Base-by-base conservation (phyloP, 2,113 vertebrate genomes). In the Pseudolaguvia tuberculata region DNA sequence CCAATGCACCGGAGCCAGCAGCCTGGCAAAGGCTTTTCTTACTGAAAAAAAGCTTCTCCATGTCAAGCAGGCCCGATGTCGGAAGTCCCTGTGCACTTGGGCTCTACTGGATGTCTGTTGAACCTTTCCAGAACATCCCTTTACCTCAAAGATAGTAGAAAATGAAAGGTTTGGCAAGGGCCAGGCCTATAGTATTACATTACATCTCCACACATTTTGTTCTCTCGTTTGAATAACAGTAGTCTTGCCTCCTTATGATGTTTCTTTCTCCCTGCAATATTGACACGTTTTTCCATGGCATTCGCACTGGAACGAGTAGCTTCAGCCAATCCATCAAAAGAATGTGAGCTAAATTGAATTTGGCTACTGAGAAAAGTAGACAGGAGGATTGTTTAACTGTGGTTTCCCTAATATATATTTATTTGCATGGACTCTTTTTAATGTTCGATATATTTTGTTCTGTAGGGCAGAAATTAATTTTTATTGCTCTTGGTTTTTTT, bases 221-320 rank as follows among this genome's bases (percentile, higher is more conserved):
- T 67, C 68, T 67, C 27, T 18, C 27, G 57, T 27, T 48, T 48
- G 42, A 77, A 39, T 65, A 78, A 56, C 39, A 65, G 47, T 18
- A 72, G 47, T 29, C 55, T 23, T 76, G 47, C 45, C 57, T 70
- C 51, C 63, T 71, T 63, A 58, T 66, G 35, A 29, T 53, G 20
- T 56, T 71, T 50, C 56, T 59, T 70, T 76, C 67, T 42, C 73
- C 25, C 62, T 57, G 29, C 62, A 59, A 50, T 72, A 57, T 39
- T 77, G 47, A 73, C 76, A 62, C 76, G 75, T 74, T 79, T 79
- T 83, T 85, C 82, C 84, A 83, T 82, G 80, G 78, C 76, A 67
- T 79, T 79, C 70, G 73, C 73, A 69, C 76, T 79, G 79, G 82
- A 82, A 85, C 83, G 78, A 78, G 78, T 74, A 72, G 72, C 72